Base-by-base conservation (phyloP, 2,797 vertebrate genomes). In the Menidia menidia region DNA sequence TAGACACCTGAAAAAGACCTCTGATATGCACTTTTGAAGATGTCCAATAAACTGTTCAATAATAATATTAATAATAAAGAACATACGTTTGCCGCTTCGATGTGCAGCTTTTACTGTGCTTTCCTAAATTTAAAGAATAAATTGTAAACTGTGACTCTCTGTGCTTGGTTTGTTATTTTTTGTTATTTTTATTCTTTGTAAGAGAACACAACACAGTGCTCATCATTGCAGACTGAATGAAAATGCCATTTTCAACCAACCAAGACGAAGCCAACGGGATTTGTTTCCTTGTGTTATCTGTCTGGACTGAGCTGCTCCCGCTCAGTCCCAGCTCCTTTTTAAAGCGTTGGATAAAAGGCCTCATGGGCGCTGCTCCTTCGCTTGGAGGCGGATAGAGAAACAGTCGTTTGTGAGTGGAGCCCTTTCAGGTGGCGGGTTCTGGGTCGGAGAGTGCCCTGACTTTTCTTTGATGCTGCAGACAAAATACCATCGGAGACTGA, bases 321-420 rank as follows among this genome's bases (percentile, higher is more conserved):
- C n/a, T 48, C 5, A 19, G 3, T 18, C 19, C 6, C 47, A 10
- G 47, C 15, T n/a, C 9, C 19, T 9, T 48, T 19, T 19, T 3
- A 25, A 50, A 3, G 2, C 25, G 10, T 50, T 50, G 10, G 11
- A 50, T 10, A 18, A 50, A 19, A 18, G 11, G n/a, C n/a, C n/a
- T 50, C 11, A 8, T 5, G 14, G 25, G 6, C 3, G 13, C 12
- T 13, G 25, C 6, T 6, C 39, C 18, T 32, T 12, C 11, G 7
- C 56, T 61, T 39, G 15, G 12, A 68, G 11, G 35, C 35, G 10
- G 8, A 7, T 0, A 8, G 33, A 12, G 61, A 39, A 54, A 10
- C 16, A 51, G 42, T 35, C 64, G 51, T 62, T 51, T 56, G n/a
- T 41, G 32, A 77, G 69, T 78, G 33, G 32, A 64, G 19, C 55